phyloP scores from a whole-genome alignment of 2,888 invertebrate species.

The Conus canariensis region DNA sequence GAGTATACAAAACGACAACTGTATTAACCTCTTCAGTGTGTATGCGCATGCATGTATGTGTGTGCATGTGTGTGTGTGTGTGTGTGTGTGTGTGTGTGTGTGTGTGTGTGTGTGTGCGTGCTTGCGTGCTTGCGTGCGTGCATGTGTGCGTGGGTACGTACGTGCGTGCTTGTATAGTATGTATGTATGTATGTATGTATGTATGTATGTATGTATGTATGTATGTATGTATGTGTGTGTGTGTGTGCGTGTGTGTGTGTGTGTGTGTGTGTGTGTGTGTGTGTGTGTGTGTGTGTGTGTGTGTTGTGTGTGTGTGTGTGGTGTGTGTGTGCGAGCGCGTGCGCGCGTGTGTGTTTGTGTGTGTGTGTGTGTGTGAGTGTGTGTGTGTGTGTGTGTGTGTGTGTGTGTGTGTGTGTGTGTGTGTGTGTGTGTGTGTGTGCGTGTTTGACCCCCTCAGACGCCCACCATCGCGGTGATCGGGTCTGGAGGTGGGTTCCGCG shows the following conservation, averaged over 20 bases:
- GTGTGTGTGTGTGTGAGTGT: background rate
- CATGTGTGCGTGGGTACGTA: background rate
- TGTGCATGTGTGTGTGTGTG: too few relatives aligned
- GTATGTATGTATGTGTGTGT: background rate
- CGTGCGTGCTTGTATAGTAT: background rate
- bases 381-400: background rate
- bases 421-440: too few relatives aligned
- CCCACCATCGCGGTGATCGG: slow-evolving; percentile 79
- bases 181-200: background rate
- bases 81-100: background rate
- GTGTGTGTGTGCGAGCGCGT: background rate
- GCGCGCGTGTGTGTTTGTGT: background rate
- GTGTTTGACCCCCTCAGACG: slow-evolving; percentile 65
- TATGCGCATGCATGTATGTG: too few relatives aligned
- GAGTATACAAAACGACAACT: too few relatives aligned
- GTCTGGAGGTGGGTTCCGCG: slow-evolving; percentile 80
- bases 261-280: background rate
- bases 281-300: slow-evolving; percentile 8
- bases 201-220: background rate
- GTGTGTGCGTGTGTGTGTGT: background rate
- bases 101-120: background rate
- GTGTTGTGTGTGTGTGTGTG: background rate
- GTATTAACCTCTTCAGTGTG: too few relatives aligned
- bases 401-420: slow-evolving; percentile 1
- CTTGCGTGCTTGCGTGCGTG: background rate